A percentile compares a stretch with the other conserved stretches of the same genome.
Conservation (phyloP, 2,113 vertebrate species). For the Zosterops lateralis region DNA sequence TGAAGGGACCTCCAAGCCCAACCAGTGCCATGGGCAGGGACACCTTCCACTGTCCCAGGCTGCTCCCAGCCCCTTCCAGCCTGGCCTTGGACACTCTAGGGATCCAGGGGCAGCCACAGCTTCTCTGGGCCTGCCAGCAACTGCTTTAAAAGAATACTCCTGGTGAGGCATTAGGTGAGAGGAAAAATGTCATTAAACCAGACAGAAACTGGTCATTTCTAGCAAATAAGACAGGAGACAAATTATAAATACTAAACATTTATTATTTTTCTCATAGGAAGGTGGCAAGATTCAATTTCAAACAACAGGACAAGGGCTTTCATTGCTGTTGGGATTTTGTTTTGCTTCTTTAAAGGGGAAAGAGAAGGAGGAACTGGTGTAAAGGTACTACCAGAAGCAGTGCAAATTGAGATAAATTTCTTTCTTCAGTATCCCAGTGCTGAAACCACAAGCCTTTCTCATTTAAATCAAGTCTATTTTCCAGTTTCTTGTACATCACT, state of each 20-base stretch:
- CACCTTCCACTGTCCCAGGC: accelerated
- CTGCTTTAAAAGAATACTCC: background rate
- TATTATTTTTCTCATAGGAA: conserved; percentile 49
- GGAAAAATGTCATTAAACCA: background rate
- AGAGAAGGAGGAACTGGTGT: background rate
- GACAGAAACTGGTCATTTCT: background rate
- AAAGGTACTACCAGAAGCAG: conserved; percentile 14
- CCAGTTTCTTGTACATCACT: background rate
- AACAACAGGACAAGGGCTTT: background rate
- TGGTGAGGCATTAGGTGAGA: background rate
- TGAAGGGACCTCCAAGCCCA: background rate
- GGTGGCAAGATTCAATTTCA: conserved; percentile 10
- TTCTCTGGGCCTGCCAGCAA: background rate
- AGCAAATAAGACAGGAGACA: background rate
- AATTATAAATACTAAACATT: conserved; percentile 61
- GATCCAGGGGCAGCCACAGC: background rate
- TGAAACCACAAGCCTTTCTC: background rate
- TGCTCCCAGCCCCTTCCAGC: background rate
- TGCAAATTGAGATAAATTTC: background rate
- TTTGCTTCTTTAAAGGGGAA: background rate
- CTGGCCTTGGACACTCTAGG: background rate
- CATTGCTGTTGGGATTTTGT: background rate
- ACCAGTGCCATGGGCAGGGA: background rate
- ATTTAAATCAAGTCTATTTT: background rate
- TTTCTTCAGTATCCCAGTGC: background rate